phyloP scores from a whole-genome alignment of 2,797 vertebrate genomes.

The Acanthurus lineatus region DNA sequence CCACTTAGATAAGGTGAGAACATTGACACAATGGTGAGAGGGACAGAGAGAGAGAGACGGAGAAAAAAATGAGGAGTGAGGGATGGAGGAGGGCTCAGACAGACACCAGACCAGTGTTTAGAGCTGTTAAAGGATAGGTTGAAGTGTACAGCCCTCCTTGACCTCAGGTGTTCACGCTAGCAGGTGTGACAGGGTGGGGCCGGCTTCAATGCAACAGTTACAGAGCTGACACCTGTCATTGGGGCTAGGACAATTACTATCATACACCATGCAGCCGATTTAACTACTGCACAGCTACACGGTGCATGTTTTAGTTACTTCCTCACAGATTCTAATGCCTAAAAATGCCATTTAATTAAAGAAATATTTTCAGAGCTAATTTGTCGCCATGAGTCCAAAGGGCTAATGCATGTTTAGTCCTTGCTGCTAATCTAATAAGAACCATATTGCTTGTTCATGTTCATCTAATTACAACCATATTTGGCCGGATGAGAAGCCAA shows the following conservation, averaged over 20 bases:
- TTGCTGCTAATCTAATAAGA: slow-evolving; percentile 56
- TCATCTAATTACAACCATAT: slow-evolving; percentile 67
- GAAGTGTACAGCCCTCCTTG: slow-evolving; percentile 53
- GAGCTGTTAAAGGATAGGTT: slow-evolving; percentile 62
- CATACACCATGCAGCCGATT: slow-evolving; percentile 40
- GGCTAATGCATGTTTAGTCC: slow-evolving; percentile 46
- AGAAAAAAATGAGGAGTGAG: slow-evolving; percentile 56
- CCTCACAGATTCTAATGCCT: background rate
- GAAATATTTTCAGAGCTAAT: slow-evolving; percentile 49
- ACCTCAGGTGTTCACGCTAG: slow-evolving; percentile 75
- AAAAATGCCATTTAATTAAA: slow-evolving; percentile 10
- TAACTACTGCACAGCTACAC: slow-evolving; percentile 23
- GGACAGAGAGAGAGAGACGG: slow-evolving; percentile 19
- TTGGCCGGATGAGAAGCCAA: slow-evolving; percentile 51
- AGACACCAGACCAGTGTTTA: slow-evolving; percentile 76
- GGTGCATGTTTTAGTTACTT: slow-evolving; percentile 10
- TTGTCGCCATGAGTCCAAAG: slow-evolving; percentile 26
- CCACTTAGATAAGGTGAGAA: slow-evolving; percentile 76
- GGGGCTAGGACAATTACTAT: slow-evolving; percentile 54
- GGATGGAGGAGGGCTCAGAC: slow-evolving; percentile 55
- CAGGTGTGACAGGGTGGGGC: slow-evolving; percentile 77
- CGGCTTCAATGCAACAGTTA: slow-evolving; percentile 50
- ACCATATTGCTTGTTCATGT: slow-evolving; percentile 43
- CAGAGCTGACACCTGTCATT: slow-evolving; percentile 73
- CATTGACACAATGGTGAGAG: slow-evolving; percentile 45